phyloP scores from a whole-genome alignment of 2,797 vertebrate species.

The Scolopax bukidnonensis region DNA sequence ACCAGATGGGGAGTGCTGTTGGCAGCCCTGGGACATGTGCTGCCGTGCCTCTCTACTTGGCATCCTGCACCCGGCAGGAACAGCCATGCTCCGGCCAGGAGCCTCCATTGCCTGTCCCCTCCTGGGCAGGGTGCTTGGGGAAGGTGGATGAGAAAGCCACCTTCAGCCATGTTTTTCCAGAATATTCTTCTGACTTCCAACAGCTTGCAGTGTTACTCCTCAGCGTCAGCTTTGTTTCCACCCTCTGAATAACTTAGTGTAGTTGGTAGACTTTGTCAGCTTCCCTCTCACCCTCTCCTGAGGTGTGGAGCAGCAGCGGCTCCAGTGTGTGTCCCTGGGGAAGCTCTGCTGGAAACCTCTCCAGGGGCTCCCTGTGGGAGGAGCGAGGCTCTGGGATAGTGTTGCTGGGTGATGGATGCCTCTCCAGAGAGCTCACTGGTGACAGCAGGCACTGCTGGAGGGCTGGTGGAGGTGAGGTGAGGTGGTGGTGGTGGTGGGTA shows the following conservation, averaged over 20 bases:
- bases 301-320: neutral
- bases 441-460: neutral
- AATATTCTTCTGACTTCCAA: neutral
- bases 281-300: neutral
- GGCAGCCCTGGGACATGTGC: accelerated
- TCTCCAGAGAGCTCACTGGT: neutral
- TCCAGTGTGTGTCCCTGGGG: neutral
- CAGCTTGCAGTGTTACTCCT: neutral
- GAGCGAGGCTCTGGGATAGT: neutral
- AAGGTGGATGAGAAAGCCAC: neutral
- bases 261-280: neutral
- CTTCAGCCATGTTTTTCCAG: neutral
- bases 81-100: neutral
- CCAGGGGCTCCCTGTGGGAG: neutral
- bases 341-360: neutral
- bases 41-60: neutral
- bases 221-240: neutral
- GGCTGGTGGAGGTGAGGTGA: accelerated
- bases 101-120: accelerated
- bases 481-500: neutral
- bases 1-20: neutral
- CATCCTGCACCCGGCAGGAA: neutral
- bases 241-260: neutral
- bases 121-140: neutral
- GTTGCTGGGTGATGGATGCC: neutral